These are phyloP conservation scores for Micoletzkya japonica DNA, from an alignment of 2,888 invertebrate species.

Conservation along the genomic window DNA sequence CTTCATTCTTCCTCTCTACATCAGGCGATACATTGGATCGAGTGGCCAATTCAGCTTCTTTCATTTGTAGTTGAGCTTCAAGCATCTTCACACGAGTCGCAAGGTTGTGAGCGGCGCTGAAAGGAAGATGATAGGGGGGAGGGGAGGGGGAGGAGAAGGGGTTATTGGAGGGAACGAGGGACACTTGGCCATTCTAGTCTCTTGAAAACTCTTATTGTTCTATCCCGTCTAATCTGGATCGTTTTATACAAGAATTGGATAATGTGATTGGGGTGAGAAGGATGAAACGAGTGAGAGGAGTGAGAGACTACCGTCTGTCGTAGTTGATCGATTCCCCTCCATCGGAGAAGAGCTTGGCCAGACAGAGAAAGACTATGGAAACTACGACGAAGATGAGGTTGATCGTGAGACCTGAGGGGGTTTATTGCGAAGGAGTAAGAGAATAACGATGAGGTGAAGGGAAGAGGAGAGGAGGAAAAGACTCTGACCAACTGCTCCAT, in stretches of 20 bases:
- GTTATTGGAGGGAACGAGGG: background rate
- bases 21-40: background rate
- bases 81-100: conserved; percentile 27
- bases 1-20: background rate
- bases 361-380: conserved; percentile 34
- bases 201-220: no score
- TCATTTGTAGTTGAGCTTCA: background rate
- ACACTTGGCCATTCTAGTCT: background rate
- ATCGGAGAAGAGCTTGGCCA: conserved; percentile 33
- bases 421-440: background rate
- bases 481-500: conserved; percentile 16
- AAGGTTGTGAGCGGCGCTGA: conserved; percentile 40
- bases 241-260: no score
- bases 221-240: no score
- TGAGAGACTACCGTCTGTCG: conserved; percentile 34
- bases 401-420: conserved; percentile 32
- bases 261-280: background rate
- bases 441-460: no score
- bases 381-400: conserved; percentile 37
- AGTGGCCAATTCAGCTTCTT: conserved; percentile 11
- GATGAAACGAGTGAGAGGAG: background rate
- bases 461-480: no score
- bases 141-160: background rate
- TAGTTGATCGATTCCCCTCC: conserved; percentile 33
- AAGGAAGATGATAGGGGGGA: background rate